Base-by-base conservation (phyloP, 2,797 vertebrate genomes). In the Distichodus sexfasciatus region DNA sequence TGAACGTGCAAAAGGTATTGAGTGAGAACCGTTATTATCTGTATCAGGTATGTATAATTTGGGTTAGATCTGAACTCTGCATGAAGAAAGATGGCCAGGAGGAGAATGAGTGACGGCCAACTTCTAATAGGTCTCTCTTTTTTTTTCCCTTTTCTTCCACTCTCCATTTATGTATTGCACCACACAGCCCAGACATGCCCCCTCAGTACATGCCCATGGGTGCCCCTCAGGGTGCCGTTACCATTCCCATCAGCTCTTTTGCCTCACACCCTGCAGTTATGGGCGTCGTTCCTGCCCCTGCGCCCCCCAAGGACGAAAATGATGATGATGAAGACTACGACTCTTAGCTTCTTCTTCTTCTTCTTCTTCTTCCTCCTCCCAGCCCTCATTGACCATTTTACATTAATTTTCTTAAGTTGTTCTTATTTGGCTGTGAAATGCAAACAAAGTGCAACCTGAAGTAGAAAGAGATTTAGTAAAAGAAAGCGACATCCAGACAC, bases 251-350 rank as follows among this genome's bases (percentile, higher is more conserved):
- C 66, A 75, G 79, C 43, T 66, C 72, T 58, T 89, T 90, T 21
- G 76, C 83, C 40, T 86, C 90, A 1, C 88, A 88, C 44, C 84
- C 87, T 43, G 85, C 90, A 53, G 83, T 87, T 77, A 79, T 89
- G 84, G 75, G 76, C 44, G 35, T 69, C 2, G 69, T 68, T 2
- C 75, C 82, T 11, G 81, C 75, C 47, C 86, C 55, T 1, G 77
- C 64, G 58, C 87, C 67, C 61, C 68, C 81, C 73, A 85, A 86
- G 80, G 74, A 88, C 0, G 82, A 86, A 24, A 84, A 81, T 0
- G 91, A 93, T 5, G 92, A 93, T 1, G 93, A 94, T 3, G 92
- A 94, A 74, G 94, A 95, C 75, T 95, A 95, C 72, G 94, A 95
- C 82, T 95, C 93, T 86, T 95, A 95, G 93, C 90, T 78, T 77